phyloP scores from a whole-genome alignment of 2,113 vertebrate species.

The Datnioides undecimradiatus region DNA sequence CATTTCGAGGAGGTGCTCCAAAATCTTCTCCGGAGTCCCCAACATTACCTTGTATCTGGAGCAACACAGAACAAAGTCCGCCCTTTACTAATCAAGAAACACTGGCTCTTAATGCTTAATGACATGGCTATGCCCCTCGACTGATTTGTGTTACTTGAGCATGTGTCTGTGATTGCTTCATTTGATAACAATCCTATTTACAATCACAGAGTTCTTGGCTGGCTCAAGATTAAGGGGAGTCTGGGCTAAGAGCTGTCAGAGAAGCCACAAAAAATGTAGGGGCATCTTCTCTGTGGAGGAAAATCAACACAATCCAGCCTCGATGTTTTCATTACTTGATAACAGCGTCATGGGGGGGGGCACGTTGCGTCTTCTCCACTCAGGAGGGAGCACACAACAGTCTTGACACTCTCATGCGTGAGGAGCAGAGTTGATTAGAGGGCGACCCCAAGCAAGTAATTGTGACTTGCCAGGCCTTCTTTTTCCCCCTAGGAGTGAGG shows the following conservation, averaged over 20 bases:
- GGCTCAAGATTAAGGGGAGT: constrained; percentile 57
- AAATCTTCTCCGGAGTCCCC: constrained; percentile 98
- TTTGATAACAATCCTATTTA: constrained; percentile 74
- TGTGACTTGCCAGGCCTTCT: constrained; percentile 68
- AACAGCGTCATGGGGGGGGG: constrained; percentile 54
- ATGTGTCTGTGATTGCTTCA: constrained; percentile 73
- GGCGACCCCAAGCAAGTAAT: constrained; percentile 66
- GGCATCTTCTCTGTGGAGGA: constrained; percentile 54
- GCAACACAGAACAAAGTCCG: constrained; percentile 62
- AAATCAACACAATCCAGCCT: constrained; percentile 55
- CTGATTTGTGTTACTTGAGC: constrained; percentile 59
- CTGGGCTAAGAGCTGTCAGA: constrained; percentile 54
- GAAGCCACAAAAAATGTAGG: constrained; percentile 38
- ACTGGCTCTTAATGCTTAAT: constrained; percentile 56
- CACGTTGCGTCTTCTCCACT: constrained; percentile 43
- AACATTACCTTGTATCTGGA: constrained; percentile 97
- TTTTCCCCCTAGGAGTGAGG: constrained; percentile 43
- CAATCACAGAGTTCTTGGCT: constrained; percentile 68
- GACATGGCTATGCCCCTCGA: constrained; percentile 46
- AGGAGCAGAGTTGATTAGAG: constrained; percentile 75
- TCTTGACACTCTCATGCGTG: constrained; percentile 67
- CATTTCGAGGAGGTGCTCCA: constrained; percentile 98
- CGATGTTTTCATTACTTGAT: constrained; percentile 69
- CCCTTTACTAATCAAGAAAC: constrained; percentile 75
- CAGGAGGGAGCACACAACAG: constrained; percentile 37